Evolutionary conservation across 2,888 invertebrate species (phyloP).

Genomic region (Spilarctia lutea): DNA sequence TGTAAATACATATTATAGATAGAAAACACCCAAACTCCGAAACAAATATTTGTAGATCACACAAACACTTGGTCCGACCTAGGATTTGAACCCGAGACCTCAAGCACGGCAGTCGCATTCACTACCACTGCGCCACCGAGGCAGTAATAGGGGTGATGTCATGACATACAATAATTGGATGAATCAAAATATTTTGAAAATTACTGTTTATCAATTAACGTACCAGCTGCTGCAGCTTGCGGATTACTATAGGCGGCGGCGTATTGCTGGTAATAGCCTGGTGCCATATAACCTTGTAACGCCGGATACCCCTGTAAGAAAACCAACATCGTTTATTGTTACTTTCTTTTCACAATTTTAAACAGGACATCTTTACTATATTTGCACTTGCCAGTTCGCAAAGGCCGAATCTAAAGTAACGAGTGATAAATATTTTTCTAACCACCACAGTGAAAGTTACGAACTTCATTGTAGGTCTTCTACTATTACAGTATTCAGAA

Average conservation of each 20-base stretch:
- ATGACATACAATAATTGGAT: too few species aligned
- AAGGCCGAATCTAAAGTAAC: neutral
- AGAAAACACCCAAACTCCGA: too few species aligned
- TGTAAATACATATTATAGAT: too few species aligned
- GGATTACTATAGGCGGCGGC: slow-evolving; percentile 89
- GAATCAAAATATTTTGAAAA: neutral
- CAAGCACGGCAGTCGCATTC: too few species aligned
- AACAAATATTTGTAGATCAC: too few species aligned
- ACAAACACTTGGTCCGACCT: too few species aligned
- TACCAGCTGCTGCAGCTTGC: slow-evolving; percentile 89
- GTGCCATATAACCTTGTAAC: slow-evolving; percentile 94
- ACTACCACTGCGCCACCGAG: too few species aligned
- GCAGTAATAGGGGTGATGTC: too few species aligned
- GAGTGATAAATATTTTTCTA: neutral
- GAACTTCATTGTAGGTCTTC: neutral
- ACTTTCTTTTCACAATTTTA: neutral
- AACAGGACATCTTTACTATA: neutral
- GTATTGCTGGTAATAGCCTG: slow-evolving; percentile 89
- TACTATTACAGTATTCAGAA: neutral
- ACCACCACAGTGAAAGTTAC: neutral
- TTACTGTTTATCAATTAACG: slow-evolving; percentile 33
- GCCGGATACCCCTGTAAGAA: slow-evolving; percentile 88
- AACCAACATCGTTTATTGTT: slow-evolving; percentile 1
- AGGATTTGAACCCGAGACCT: too few species aligned
- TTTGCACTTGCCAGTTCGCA: neutral